Percentiles rank a stretch among this genome's conserved stretches.
Evolutionary conservation across 2,113 vertebrate species (phyloP).

Genomic region (Ardeotis arabs): DNA sequence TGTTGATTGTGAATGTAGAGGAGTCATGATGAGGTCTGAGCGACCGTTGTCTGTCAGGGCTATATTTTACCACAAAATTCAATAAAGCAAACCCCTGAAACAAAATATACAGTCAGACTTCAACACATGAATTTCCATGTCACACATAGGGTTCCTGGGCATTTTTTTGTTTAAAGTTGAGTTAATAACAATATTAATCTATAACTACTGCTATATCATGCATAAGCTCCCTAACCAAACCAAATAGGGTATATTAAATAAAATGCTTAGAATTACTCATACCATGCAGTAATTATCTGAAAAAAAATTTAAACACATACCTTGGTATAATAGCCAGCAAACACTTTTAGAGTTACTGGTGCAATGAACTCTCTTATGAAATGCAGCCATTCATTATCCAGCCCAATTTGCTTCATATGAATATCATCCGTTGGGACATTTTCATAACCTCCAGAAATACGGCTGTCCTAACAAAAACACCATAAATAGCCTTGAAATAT

Average conservation of each 20-base stretch:
- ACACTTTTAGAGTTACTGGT: slow-evolving; percentile 93
- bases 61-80: slow-evolving; percentile 99
- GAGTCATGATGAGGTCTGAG: slow-evolving; percentile 94
- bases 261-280: background rate
- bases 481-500: background rate
- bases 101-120: background rate
- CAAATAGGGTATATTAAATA: background rate
- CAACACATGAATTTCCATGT: background rate
- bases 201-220: background rate
- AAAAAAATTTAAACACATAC: slow-evolving; percentile 63
- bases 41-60: slow-evolving; percentile 86
- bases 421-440: slow-evolving; percentile 98
- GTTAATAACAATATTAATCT: background rate
- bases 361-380: slow-evolving; percentile 98
- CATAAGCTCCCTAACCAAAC: background rate
- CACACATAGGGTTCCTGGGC: background rate
- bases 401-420: slow-evolving; percentile 93
- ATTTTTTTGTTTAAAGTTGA: background rate
- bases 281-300: background rate
- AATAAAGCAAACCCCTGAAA: slow-evolving; percentile 87
- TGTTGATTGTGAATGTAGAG: slow-evolving; percentile 98
- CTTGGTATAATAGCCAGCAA: slow-evolving; percentile 98
- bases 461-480: slow-evolving; percentile 83
- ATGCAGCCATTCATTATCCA: slow-evolving; percentile 95
- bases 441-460: slow-evolving; percentile 95